Conservation (phyloP, 2,113 vertebrate genomes). For the Chaenocephalus aceratus region DNA sequence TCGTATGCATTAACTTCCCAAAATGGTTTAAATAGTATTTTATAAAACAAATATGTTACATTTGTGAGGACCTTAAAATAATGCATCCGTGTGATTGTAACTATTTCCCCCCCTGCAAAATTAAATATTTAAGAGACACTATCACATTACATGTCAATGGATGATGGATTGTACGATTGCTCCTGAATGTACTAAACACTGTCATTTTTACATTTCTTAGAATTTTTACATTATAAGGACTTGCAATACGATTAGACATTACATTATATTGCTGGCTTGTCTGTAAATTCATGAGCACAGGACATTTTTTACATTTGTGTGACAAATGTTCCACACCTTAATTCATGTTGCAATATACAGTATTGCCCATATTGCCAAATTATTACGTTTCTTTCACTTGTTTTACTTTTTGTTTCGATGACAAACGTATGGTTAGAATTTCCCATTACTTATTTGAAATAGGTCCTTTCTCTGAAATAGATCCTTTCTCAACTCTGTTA, state of each 20-base stretch:
- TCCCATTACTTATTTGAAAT: neutral
- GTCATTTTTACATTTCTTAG: neutral
- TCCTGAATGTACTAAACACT: neutral
- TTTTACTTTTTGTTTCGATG: neutral
- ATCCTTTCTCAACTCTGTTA: neutral
- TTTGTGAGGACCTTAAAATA: neutral
- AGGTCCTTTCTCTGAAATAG: neutral
- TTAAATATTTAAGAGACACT: neutral
- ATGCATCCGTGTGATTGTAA: neutral
- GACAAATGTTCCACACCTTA: slow-evolving; percentile 4
- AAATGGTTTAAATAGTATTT: neutral
- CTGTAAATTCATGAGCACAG: neutral
- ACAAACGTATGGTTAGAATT: neutral
- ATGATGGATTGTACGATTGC: neutral
- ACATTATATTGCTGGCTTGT: neutral
- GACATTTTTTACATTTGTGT: neutral
- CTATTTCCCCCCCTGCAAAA: accelerated
- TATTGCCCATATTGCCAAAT: neutral
- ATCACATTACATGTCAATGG: neutral
- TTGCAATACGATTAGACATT: neutral
- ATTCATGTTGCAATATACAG: neutral
- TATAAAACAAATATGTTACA: neutral
- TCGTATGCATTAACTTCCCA: neutral
- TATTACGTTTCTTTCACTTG: neutral
- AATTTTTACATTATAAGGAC: neutral